These are phyloP conservation scores for Pammene fasciana DNA, from an alignment of 2,888 invertebrate species.

Conservation along the genomic window DNA sequence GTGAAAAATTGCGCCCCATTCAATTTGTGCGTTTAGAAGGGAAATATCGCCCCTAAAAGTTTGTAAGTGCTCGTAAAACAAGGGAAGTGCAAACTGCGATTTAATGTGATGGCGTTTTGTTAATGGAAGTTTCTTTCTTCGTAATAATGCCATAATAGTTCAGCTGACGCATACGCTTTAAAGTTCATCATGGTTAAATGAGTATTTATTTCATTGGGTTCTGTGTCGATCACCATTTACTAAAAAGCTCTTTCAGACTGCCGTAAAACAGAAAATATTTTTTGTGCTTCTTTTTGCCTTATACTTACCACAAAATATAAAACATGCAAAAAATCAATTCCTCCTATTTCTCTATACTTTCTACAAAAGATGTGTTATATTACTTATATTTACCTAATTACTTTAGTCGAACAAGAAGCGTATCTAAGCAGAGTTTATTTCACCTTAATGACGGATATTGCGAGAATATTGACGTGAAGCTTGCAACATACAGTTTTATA, in stretches of 20 bases:
- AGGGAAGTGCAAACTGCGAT: constrained; percentile 33
- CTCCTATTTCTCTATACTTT: no score
- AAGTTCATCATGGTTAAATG: neutral
- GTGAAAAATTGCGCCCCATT: constrained; percentile 38
- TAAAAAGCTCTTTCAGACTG: no score
- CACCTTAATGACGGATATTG: constrained; percentile 19
- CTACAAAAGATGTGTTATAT: no score
- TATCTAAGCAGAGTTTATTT: constrained; percentile 7
- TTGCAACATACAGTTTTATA: constrained; percentile 22
- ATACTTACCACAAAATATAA: neutral
- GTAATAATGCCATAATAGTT: constrained; percentile 15
- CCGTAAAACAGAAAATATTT: no score
- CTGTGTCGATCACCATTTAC: no score
- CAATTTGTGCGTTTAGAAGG: constrained; percentile 29
- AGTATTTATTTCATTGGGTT: neutral
- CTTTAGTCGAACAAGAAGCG: constrained; percentile 2
- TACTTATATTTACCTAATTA: neutral
- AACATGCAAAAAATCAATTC: no score
- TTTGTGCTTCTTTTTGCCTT: neutral
- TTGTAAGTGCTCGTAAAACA: constrained; percentile 38
- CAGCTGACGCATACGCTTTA: neutral
- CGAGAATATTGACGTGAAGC: constrained; percentile 29
- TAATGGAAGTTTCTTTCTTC: constrained; percentile 23
- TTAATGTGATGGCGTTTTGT: constrained; percentile 26
- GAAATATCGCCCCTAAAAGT: constrained; percentile 36